These are phyloP conservation scores for Melanotaenia pygmaea DNA, from an alignment of 2,797 vertebrate species.

Conservation along the genomic window DNA sequence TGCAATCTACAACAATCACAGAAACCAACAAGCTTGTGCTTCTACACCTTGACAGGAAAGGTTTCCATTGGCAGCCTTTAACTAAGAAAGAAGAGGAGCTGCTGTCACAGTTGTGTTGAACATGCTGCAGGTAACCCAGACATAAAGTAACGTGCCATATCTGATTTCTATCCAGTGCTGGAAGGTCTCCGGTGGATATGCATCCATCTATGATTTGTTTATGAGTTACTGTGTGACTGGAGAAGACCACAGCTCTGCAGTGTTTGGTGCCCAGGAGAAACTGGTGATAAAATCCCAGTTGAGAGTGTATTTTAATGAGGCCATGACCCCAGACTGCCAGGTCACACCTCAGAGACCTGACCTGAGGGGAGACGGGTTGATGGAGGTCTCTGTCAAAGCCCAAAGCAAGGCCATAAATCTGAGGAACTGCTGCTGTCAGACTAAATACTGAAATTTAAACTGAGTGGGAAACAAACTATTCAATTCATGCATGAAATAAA, in stretches of 20 bases:
- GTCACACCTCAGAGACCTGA: slow-evolving; percentile 48
- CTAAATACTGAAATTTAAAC: slow-evolving; percentile 24
- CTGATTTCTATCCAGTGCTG: no score
- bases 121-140: not conserved
- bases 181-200: not conserved
- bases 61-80: not conserved
- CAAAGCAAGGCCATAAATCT: slow-evolving; percentile 49
- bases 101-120: not conserved
- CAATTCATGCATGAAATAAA: not conserved
- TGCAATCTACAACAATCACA: not conserved
- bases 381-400: slow-evolving; percentile 39
- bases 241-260: slow-evolving; percentile 12
- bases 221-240: not conserved
- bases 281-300: slow-evolving; percentile 38
- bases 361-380: slow-evolving; percentile 38
- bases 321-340: slow-evolving; percentile 37
- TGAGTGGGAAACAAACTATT: not conserved
- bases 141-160: not conserved
- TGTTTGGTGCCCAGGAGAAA: slow-evolving; percentile 9
- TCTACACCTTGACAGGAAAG: not conserved
- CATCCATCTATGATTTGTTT: not conserved
- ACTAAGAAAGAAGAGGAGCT: not conserved
- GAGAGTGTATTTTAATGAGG: slow-evolving; percentile 52
- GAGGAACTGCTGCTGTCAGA: slow-evolving; percentile 32
- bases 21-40: not conserved